Conservation (phyloP, 2,797 vertebrate species). For the Pelodytes ibericus region DNA sequence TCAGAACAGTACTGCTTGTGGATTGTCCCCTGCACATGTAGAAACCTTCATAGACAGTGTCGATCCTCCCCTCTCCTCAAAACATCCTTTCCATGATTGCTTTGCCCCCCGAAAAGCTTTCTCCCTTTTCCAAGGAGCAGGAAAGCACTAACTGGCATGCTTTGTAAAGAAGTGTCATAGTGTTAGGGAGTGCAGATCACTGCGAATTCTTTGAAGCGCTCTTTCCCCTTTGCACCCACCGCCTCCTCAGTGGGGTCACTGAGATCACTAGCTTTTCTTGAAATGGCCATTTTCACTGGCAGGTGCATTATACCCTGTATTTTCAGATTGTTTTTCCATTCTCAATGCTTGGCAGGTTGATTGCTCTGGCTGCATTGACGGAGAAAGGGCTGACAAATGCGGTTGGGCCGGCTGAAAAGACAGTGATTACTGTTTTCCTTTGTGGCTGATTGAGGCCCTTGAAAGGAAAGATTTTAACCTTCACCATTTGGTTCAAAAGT, state of each 20-base stretch:
- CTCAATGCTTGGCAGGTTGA: constrained; percentile 99
- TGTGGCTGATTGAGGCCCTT: constrained; percentile 99
- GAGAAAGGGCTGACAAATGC: constrained; percentile 96
- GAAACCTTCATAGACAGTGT: constrained; percentile 62
- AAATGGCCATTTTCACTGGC: constrained; percentile 99
- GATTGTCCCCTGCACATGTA: no score
- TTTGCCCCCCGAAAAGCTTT: constrained; percentile 87
- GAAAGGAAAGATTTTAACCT: constrained; percentile 99
- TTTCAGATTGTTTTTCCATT: constrained; percentile 99
- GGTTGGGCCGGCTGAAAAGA: constrained; percentile 96
- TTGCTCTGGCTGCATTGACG: constrained; percentile 98
- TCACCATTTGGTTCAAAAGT: constrained; percentile 95
- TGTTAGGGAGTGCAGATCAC: constrained; percentile 95
- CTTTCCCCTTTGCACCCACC: constrained; percentile 83
- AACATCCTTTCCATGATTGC: constrained; percentile 80
- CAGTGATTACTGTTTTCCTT: constrained; percentile 99
- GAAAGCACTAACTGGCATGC: constrained; percentile 98
- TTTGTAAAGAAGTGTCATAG: constrained; percentile 98
- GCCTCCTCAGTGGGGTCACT: constrained; percentile 96
- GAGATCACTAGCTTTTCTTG: constrained; percentile 99
- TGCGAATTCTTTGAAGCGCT: constrained; percentile 98
- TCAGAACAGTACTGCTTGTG: no score
- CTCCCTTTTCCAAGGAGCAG: constrained; percentile 95
- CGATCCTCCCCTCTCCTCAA: constrained; percentile 54
- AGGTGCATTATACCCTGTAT: constrained; percentile 99